These are phyloP conservation scores for Ichneumon xanthorius DNA, from an alignment of 2,888 invertebrate species.

Conservation along the genomic window DNA sequence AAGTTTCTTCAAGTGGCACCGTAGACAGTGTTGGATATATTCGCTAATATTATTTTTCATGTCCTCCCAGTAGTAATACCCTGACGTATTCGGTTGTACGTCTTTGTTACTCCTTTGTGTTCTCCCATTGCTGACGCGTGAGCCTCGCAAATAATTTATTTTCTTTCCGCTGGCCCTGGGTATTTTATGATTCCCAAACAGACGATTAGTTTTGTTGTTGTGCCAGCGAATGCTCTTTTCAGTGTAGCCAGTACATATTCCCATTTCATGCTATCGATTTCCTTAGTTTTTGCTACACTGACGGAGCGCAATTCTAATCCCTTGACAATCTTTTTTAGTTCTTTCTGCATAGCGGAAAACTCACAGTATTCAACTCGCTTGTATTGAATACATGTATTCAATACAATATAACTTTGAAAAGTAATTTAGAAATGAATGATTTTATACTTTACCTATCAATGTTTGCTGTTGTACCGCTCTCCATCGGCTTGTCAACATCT, in stretches of 20 bases:
- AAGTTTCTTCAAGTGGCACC: constrained; percentile 67
- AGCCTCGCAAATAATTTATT: not conserved
- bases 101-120: constrained; percentile 4
- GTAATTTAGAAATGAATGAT: too few relatives aligned
- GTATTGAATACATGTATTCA: too few relatives aligned
- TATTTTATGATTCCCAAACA: not conserved
- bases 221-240: not conserved
- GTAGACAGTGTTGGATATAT: constrained; percentile 7
- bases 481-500: too few relatives aligned
- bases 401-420: too few relatives aligned
- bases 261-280: not conserved
- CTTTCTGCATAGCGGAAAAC: too few relatives aligned
- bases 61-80: constrained; percentile 1
- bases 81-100: not conserved
- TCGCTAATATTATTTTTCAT: constrained; percentile 8
- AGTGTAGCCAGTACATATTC: not conserved
- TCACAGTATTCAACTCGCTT: too few relatives aligned
- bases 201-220: not conserved
- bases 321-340: too few relatives aligned
- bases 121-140: constrained; percentile 10
- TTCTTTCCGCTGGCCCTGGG: not conserved
- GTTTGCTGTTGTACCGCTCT: too few relatives aligned
- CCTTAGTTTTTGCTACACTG: not conserved
- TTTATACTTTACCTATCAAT: too few relatives aligned
- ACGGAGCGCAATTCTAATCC: not conserved